Evolutionary conservation across 1,140 invertebrate genomes (phyloP).

Genomic region (Drosophila teissieri): DNA sequence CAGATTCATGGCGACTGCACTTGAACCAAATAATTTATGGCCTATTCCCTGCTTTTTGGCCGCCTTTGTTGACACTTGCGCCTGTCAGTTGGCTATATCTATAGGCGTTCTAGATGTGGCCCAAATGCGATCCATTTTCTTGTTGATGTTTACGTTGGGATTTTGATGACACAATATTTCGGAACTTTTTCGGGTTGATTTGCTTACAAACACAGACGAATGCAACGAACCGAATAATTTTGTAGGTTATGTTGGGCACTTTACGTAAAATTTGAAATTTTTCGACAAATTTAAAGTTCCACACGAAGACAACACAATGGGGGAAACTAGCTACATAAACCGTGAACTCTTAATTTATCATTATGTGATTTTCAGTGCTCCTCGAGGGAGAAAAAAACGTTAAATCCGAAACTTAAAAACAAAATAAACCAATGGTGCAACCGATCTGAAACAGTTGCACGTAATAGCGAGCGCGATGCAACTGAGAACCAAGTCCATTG

Average conservation of each 20-base stretch:
- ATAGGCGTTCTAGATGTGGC: slow-evolving; percentile 16
- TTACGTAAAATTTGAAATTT: slow-evolving; percentile 69
- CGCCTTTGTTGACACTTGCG: slow-evolving; percentile 58
- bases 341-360: slow-evolving; percentile 29
- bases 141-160: slow-evolving; percentile 36
- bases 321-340: slow-evolving; percentile 34
- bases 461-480: slow-evolving; percentile 73
- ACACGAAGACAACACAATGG: slow-evolving; percentile 45
- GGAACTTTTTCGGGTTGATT: slow-evolving; percentile 31
- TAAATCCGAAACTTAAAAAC: slow-evolving; percentile 7
- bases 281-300: slow-evolving; percentile 22
- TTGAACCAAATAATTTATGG: slow-evolving; percentile 47
- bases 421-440: slow-evolving; percentile 46
- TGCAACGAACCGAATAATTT: slow-evolving; percentile 32
- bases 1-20: slow-evolving; percentile 70
- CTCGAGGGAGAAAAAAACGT: slow-evolving; percentile 16
- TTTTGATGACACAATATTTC: slow-evolving; percentile 16
- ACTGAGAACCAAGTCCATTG: slow-evolving; percentile 55
- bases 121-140: slow-evolving; percentile 16
- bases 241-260: slow-evolving; percentile 69
- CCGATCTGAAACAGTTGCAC: slow-evolving; percentile 63
- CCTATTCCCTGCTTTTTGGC: slow-evolving; percentile 45
- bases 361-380: slow-evolving; percentile 23
- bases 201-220: slow-evolving; percentile 26
- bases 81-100: slow-evolving; percentile 56